A percentile compares a stretch with the other conserved stretches of the same genome.
Conservation (phyloP, 2,113 vertebrate genomes). For the Elephantulus edwardii region DNA sequence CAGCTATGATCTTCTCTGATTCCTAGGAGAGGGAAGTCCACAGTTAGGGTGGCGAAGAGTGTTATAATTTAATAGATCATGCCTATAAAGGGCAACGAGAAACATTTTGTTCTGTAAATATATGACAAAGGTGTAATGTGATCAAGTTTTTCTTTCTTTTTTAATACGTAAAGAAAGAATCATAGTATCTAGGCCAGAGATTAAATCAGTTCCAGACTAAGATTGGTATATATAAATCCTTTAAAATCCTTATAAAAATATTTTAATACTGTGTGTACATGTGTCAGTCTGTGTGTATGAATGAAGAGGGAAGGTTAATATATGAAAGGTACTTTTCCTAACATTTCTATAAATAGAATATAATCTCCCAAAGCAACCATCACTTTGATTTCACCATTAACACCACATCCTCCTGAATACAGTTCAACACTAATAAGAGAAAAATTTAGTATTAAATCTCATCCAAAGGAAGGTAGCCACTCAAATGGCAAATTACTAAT, state of each 20-base stretch:
- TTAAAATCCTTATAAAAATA: conserved; percentile 16
- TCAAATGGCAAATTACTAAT: not conserved
- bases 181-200: conserved; percentile 6
- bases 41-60: not conserved
- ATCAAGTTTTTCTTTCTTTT: not conserved
- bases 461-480: not conserved
- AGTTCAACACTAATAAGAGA: not conserved
- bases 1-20: conserved; percentile 99
- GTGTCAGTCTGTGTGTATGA: not conserved
- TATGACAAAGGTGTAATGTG: not conserved
- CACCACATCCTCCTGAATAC: not conserved
- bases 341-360: not conserved
- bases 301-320: not conserved
- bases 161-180: conserved; percentile 13
- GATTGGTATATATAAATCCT: not conserved
- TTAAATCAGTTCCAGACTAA: not conserved
- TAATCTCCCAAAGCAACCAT: not conserved
- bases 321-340: not conserved
- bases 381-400: conserved; percentile 3
- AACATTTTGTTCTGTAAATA: not conserved
- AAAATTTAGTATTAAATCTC: not conserved
- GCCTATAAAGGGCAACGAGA: not conserved
- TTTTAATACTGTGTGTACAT: not conserved
- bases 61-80: not conserved
- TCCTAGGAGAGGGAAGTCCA: conserved; percentile 85